Conservation (phyloP, 1,140 invertebrate species). For the Atta texana region DNA sequence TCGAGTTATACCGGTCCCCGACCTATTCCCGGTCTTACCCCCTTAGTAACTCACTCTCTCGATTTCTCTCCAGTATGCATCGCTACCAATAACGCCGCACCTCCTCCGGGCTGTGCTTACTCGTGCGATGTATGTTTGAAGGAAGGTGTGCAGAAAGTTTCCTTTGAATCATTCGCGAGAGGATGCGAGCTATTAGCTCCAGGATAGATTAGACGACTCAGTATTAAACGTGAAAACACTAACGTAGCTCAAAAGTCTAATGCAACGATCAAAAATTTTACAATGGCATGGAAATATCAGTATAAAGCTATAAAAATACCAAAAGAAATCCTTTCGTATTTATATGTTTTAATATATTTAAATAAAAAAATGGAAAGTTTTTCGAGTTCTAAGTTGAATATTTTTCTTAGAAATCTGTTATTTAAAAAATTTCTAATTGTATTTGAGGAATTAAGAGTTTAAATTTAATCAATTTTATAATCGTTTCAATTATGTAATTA, state of each 20-base stretch:
- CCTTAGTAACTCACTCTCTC: slow-evolving; percentile 13
- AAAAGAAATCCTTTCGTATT: neutral
- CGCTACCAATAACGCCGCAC: slow-evolving; percentile 44
- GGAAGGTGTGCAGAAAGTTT: slow-evolving; percentile 39
- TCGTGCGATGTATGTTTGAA: neutral
- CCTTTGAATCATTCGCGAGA: slow-evolving; percentile 55
- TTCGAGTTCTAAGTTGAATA: neutral
- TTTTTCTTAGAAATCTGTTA: neutral
- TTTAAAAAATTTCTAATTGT: neutral
- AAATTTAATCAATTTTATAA: neutral
- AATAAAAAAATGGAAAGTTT: neutral
- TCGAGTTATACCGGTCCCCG: slow-evolving; percentile 70
- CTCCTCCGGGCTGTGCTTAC: slow-evolving; percentile 5
- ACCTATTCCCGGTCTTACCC: slow-evolving; percentile 34
- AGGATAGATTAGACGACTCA: slow-evolving; percentile 42
- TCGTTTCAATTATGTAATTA: too few species aligned
- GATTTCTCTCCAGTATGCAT: slow-evolving; percentile 22
- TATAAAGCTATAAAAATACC: neutral
- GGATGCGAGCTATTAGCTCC: slow-evolving; percentile 33
- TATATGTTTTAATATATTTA: neutral
- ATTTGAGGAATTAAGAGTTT: neutral
- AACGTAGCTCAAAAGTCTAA: slow-evolving; percentile 10
- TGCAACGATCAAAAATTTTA: neutral
- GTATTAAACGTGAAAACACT: slow-evolving; percentile 14
- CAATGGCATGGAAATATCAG: neutral